A percentile compares a stretch with the other conserved stretches of the same genome.
Evolutionary conservation across 1,140 invertebrate species (phyloP).

Genomic region (Dendrolimus kikuchii): DNA sequence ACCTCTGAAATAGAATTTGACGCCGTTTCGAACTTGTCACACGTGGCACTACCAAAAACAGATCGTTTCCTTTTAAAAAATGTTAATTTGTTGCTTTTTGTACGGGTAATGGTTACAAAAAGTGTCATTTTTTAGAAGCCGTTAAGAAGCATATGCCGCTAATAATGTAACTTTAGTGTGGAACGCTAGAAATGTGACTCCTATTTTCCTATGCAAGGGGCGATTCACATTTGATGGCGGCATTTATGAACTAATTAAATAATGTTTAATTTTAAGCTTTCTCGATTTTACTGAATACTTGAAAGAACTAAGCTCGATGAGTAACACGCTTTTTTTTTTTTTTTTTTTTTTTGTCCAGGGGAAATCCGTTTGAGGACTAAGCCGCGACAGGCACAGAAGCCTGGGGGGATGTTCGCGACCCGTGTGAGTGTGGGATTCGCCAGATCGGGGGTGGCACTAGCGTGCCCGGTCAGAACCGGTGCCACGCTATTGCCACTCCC

Average conservation of each 20-base stretch:
- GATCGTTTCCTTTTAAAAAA: constrained; percentile 68
- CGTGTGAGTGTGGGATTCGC: too few species aligned
- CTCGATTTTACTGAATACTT: neutral
- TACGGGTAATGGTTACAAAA: constrained; percentile 39
- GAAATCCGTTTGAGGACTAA: too few species aligned
- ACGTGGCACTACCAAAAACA: constrained; percentile 63
- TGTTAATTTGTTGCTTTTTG: constrained; percentile 66
- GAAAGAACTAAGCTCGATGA: too few species aligned
- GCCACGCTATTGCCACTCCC: too few species aligned
- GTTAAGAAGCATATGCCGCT: constrained; percentile 50
- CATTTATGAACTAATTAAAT: neutral
- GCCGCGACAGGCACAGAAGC: too few species aligned
- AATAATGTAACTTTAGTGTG: constrained; percentile 52
- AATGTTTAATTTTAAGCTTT: neutral
- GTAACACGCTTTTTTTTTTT: too few species aligned
- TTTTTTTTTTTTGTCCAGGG: too few species aligned
- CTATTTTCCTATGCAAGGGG: constrained; percentile 42
- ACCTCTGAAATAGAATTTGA: constrained; percentile 53
- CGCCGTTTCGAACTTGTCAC: constrained; percentile 45
- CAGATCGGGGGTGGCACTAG: too few species aligned
- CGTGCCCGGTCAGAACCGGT: too few species aligned
- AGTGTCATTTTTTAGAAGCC: constrained; percentile 52
- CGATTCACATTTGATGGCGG: too few species aligned
- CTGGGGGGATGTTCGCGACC: too few species aligned
- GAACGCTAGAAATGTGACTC: constrained; percentile 59